Conservation (phyloP, 2,113 vertebrate species). For the Tiliqua scincoides region DNA sequence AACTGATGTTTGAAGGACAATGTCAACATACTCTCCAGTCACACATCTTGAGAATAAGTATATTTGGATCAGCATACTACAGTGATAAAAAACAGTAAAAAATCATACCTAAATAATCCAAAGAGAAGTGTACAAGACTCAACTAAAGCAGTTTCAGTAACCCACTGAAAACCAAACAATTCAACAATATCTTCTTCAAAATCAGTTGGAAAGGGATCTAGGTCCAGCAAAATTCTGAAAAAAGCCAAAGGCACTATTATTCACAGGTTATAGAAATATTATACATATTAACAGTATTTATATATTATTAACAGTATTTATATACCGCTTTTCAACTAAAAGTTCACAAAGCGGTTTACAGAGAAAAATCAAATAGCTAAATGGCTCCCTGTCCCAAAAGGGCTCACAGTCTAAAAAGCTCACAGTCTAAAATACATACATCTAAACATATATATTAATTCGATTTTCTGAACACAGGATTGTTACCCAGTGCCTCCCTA, state of each 20-base stretch:
- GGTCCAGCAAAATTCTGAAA: constrained; percentile 85
- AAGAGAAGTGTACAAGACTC: constrained; percentile 90
- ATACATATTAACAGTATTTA: too few relatives aligned
- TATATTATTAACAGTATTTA: too few relatives aligned
- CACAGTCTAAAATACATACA: too few relatives aligned
- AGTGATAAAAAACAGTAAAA: neutral
- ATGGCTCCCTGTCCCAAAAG: too few relatives aligned
- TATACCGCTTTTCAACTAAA: too few relatives aligned
- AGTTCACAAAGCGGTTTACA: too few relatives aligned
- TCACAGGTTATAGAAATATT: neutral
- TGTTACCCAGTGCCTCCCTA: too few relatives aligned
- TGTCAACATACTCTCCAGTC: constrained; percentile 24
- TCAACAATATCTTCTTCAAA: constrained; percentile 88
- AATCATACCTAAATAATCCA: constrained; percentile 89
- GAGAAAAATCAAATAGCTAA: too few relatives aligned
- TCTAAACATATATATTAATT: too few relatives aligned
- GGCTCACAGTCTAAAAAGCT: too few relatives aligned
- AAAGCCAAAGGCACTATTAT: constrained; percentile 55
- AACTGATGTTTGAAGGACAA: constrained; percentile 42
- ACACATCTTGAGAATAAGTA: constrained; percentile 55
- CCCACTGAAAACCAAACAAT: constrained; percentile 93
- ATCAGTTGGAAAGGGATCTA: constrained; percentile 91
- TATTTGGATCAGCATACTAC: neutral
- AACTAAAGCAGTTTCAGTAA: constrained; percentile 90
- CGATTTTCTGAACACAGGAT: too few relatives aligned